Evolutionary conservation across 2,888 invertebrate species (phyloP).

Genomic region (Plagodis dolabraria): DNA sequence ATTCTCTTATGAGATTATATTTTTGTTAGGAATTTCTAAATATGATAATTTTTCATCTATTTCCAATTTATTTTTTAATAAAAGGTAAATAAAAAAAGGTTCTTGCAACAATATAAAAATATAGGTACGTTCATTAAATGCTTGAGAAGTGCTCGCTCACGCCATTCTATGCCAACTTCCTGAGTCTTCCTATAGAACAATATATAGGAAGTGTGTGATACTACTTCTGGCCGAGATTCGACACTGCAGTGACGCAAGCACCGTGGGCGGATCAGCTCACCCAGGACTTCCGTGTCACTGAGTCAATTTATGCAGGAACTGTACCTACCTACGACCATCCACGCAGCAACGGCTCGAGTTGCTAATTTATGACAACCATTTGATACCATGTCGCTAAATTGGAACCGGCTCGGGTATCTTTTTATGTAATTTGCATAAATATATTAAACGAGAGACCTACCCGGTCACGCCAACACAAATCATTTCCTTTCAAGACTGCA

Average conservation of each 20-base stretch:
- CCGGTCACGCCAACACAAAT: constrained; percentile 23
- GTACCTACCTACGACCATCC: constrained; percentile 13
- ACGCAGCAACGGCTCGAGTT: constrained; percentile 43
- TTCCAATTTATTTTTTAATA: no score
- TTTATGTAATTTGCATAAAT: constrained; percentile 30
- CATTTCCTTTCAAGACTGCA: constrained; percentile 20
- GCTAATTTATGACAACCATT: constrained; percentile 52
- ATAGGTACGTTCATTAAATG: no score
- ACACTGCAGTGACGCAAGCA: constrained; percentile 55
- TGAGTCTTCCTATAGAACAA: constrained; percentile 29
- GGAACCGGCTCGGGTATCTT: constrained; percentile 21
- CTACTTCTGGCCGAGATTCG: constrained; percentile 43
- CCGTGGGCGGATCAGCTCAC: constrained; percentile 50
- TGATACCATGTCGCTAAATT: constrained; percentile 30
- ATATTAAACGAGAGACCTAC: constrained; percentile 24
- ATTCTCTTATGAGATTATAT: no score
- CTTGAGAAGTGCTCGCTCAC: constrained; percentile 11
- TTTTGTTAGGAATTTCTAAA: no score
- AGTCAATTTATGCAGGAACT: constrained; percentile 32
- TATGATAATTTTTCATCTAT: no score
- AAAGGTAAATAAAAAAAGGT: no score
- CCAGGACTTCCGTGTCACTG: constrained; percentile 54
- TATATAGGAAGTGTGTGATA: constrained; percentile 55
- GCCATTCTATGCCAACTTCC: constrained; percentile 30
- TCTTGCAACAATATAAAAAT: no score